Conservation (phyloP, 2,797 vertebrate species). For the Erethizon dorsatum region DNA sequence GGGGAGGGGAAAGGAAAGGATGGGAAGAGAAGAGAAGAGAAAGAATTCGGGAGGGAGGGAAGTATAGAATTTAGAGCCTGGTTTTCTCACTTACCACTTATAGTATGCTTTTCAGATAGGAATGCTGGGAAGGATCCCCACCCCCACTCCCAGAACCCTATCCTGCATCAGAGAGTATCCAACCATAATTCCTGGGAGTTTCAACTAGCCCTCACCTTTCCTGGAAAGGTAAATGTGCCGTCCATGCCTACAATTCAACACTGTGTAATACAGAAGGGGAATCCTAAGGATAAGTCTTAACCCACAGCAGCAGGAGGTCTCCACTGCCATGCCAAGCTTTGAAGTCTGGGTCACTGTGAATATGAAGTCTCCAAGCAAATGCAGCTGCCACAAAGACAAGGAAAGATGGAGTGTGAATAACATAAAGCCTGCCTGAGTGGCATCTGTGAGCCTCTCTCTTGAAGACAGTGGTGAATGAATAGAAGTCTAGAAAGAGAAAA, state of each 20-base stretch:
- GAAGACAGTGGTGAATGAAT: neutral
- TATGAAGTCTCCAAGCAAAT: conserved; percentile 20
- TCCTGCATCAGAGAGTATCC: neutral
- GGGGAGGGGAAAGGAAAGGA: neutral
- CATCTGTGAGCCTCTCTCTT: conserved; percentile 28
- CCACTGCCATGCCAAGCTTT: neutral
- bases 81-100: neutral
- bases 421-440: neutral
- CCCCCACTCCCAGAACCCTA: neutral
- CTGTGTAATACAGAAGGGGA: neutral
- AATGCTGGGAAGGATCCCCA: neutral
- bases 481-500: neutral
- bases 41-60: accelerated
- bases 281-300: neutral
- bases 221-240: neutral
- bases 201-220: neutral
- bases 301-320: neutral
- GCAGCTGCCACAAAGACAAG: neutral
- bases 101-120: neutral
- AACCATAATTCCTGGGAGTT: neutral
- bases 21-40: accelerated
- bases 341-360: neutral
- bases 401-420: too few species aligned
- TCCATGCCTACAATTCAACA: neutral
- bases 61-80: neutral